Base-by-base conservation (phyloP, 2,797 vertebrate species). In the Eulemur mongoz region DNA sequence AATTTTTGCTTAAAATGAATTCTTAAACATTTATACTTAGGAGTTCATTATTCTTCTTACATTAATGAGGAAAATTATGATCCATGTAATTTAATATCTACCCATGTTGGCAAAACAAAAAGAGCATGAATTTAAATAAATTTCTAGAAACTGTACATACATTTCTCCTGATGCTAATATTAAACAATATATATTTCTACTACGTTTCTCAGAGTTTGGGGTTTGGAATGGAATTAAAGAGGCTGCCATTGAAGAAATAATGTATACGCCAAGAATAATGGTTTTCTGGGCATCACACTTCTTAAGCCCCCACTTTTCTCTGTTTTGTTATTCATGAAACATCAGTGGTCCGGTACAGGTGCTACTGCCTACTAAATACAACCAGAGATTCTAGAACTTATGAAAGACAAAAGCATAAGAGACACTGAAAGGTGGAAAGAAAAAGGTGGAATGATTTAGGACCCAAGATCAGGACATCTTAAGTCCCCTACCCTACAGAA, bases 201-300 rank as follows among this genome's bases (percentile, higher is more conserved):
- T 61, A 18, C 22, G 7, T 67, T 40, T 40, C 18, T 75, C 57
- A 57, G 30, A 81, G 25, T 63, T 59, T 27, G 23, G 25, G 1
- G 10, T 17, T 75, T 22, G 20, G 30, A 32, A 75, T 9, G 18
- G 72, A 50, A 50, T 20, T 12, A 9, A n/a, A 22, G 8, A 17
- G 4, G 27, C 11, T 75, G 1, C 11, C 17, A 32, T 75, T 32
- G 1, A 0, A 0, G 43, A 32, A 75, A 48, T 48, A 25, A 32
- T 7, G 12, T 2, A 12, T 30, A 50, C 6, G 10, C 45, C 30
- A 32, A 48, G 6, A 18, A 50, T 20, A 20, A 20, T 30, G 5
- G 43, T 18, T 73, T 73, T 32, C 43, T 32, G 27, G 43, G 43
- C 0, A 50, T 1, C 45, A 32, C 27, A 48, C 72, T 20, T n/a